phyloP scores from a whole-genome alignment of 37 sponge, comb jelly and placozoan genomes.

The Chondrilla cf. caribensis region DNA sequence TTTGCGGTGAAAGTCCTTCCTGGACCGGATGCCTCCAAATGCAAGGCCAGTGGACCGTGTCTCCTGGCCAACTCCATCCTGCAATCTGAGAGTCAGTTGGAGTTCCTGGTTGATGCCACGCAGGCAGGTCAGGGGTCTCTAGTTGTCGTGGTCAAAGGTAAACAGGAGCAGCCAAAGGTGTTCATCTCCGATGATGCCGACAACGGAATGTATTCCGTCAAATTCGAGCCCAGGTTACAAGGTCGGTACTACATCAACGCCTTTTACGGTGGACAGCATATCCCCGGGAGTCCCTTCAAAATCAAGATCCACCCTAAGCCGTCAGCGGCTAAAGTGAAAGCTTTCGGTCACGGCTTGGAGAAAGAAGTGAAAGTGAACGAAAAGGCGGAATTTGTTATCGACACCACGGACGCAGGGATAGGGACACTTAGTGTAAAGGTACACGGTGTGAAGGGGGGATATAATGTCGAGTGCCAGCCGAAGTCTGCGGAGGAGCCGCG shows the following conservation, averaged over 20 bases:
- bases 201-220: slow-evolving; percentile 6
- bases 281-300: slow-evolving; percentile 27
- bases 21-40: slow-evolving; percentile 20
- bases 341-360: slow-evolving; percentile 35
- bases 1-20: slow-evolving; percentile 5
- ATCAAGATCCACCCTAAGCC: slow-evolving; percentile 16
- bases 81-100: not conserved
- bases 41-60: not conserved
- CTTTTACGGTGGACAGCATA: not conserved
- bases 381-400: slow-evolving; percentile 63
- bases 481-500: slow-evolving; percentile 52
- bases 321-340: slow-evolving; percentile 25
- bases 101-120: slow-evolving; percentile 17
- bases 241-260: slow-evolving; percentile 9
- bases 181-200: slow-evolving; percentile 17
- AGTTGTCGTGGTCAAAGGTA: slow-evolving; percentile 9
- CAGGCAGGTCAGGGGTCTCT: slow-evolving; percentile 10
- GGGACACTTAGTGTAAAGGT: slow-evolving; percentile 68
- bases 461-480: slow-evolving; percentile 56
- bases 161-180: slow-evolving; percentile 14
- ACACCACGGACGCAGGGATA: slow-evolving; percentile 75
- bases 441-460: slow-evolving; percentile 73
- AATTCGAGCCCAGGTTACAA: not conserved
- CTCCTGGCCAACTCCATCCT: not conserved
- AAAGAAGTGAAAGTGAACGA: slow-evolving; percentile 16